Evolutionary conservation across 2,113 vertebrate genomes (phyloP).

Genomic region (Gallinago media): DNA sequence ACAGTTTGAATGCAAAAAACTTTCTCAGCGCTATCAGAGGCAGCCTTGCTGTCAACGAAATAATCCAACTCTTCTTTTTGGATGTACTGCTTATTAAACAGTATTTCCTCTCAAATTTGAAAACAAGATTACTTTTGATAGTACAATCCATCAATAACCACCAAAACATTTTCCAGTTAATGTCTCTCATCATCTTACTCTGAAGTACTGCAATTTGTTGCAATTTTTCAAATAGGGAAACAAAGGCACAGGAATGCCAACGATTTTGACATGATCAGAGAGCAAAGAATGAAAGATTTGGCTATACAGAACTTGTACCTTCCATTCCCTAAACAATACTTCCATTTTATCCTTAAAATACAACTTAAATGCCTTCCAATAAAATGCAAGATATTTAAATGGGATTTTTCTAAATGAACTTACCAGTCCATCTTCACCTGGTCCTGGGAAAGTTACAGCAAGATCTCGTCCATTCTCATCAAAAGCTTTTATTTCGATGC

Average conservation of each 20-base stretch:
- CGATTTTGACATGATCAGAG: background rate
- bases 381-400: background rate
- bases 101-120: background rate
- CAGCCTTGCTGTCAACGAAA: background rate
- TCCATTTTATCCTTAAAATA: background rate
- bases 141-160: background rate
- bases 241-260: background rate
- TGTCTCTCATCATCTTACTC: background rate
- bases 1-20: background rate
- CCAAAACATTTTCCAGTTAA: background rate
- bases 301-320: background rate
- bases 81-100: background rate
- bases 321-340: background rate
- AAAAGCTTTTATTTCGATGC: conserved; percentile 96
- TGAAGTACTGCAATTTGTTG: background rate
- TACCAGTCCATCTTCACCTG: conserved; percentile 95
- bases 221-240: background rate
- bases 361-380: conserved; percentile 1
- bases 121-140: background rate
- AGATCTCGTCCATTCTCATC: conserved; percentile 91
- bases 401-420: conserved; percentile 66
- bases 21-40: background rate
- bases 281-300: background rate
- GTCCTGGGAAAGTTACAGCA: conserved; percentile 89
- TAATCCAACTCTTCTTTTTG: background rate